phyloP scores from a whole-genome alignment of 1,140 invertebrate genomes.

The Antheraea mylitta region DNA sequence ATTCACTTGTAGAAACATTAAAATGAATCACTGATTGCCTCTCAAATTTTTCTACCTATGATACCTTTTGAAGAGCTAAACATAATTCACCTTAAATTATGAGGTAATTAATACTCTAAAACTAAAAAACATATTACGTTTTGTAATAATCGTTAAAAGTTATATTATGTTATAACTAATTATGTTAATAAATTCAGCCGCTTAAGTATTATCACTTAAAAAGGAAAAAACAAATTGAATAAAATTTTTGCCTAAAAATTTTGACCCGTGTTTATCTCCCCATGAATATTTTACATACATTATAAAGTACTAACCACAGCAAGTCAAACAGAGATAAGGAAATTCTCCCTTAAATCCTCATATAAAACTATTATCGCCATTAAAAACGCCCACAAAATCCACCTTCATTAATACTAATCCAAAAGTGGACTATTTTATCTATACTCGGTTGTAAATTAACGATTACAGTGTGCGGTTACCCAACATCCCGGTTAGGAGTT shows the following conservation, averaged over 20 bases:
- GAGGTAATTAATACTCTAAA: no score
- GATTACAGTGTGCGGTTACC: constrained; percentile 17
- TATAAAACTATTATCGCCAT: constrained; percentile 14
- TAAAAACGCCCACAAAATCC: constrained; percentile 16
- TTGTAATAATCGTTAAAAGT: no score
- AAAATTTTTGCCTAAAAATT: background rate
- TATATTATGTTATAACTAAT: no score
- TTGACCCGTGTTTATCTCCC: background rate
- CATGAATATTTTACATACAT: constrained; percentile 1
- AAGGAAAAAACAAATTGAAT: background rate
- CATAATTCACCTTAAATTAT: no score
- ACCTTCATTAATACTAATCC: constrained; percentile 31
- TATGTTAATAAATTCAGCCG: no score
- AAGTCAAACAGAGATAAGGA: constrained; percentile 3
- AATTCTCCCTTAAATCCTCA: constrained; percentile 10
- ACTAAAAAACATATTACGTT: no score
- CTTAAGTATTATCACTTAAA: background rate
- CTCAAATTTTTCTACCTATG: no score
- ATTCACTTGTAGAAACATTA: no score
- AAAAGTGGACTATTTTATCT: constrained; percentile 28
- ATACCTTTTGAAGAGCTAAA: no score
- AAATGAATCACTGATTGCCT: no score
- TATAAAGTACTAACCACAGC: constrained; percentile 4
- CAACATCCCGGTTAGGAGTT: constrained; percentile 25
- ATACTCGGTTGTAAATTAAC: constrained; percentile 16